Conservation (phyloP, 2,797 vertebrate genomes). For the Urocyon cinereoargenteus region DNA sequence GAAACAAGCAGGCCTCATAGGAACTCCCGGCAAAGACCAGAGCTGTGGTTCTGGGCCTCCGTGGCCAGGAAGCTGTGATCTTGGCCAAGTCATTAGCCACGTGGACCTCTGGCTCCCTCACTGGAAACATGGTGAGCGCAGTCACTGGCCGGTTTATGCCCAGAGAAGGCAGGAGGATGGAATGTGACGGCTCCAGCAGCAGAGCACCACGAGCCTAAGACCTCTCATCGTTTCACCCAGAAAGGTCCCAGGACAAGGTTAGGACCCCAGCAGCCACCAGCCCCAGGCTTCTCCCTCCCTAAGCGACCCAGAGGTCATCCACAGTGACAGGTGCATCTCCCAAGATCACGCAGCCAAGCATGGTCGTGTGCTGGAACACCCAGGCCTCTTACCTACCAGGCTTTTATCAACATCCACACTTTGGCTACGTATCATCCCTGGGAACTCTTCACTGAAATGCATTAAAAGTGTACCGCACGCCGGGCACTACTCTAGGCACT, state of each 20-base stretch:
- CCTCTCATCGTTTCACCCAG: accelerated
- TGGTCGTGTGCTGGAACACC: accelerated
- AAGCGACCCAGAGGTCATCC: accelerated
- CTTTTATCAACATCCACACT: background rate
- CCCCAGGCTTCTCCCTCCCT: background rate
- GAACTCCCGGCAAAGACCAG: background rate
- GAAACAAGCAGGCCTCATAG: background rate
- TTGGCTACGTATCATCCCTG: background rate
- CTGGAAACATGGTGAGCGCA: accelerated
- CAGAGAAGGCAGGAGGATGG: accelerated
- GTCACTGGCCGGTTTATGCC: background rate
- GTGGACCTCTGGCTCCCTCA: background rate
- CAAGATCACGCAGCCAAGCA: background rate
- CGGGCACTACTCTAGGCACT: accelerated
- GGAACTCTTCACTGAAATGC: background rate
- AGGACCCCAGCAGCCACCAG: background rate
- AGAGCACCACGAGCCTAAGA: accelerated
- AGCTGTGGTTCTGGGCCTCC: accelerated
- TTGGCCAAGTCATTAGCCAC: background rate
- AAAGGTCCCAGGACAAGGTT: background rate
- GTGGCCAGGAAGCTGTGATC: background rate
- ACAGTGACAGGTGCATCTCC: accelerated
- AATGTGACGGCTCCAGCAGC: accelerated
- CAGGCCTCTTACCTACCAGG: background rate
- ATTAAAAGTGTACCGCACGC: accelerated